A percentile compares a stretch with the other conserved stretches of the same genome.
These are phyloP conservation scores for Phocides pigmalion DNA, from an alignment of 1,140 invertebrate species.

Conservation along the genomic window DNA sequence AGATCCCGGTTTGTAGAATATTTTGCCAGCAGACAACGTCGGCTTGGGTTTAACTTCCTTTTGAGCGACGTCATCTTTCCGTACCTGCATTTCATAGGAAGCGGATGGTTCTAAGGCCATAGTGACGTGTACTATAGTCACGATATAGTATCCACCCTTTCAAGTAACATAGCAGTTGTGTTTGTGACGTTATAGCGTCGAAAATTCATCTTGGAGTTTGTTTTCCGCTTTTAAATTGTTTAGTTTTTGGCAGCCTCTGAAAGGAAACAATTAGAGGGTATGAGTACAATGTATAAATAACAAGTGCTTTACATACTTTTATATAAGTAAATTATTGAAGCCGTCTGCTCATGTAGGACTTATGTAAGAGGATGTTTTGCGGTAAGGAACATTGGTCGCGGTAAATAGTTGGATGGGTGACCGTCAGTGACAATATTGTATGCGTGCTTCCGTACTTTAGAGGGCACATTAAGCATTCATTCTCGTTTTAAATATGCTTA, in stretches of 20 bases:
- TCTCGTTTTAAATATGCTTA: too few relatives aligned
- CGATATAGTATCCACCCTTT: slow-evolving; percentile 36
- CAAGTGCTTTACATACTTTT: too few relatives aligned
- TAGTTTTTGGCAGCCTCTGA: slow-evolving; percentile 19
- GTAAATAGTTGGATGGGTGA: too few relatives aligned
- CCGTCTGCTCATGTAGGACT: too few relatives aligned
- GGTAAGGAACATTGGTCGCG: too few relatives aligned
- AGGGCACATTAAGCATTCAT: too few relatives aligned
- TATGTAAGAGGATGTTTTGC: too few relatives aligned
- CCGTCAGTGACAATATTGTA: too few relatives aligned
- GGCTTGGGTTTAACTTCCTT: slow-evolving; percentile 55
- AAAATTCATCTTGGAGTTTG: slow-evolving; percentile 5
- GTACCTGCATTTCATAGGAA: slow-evolving; percentile 70
- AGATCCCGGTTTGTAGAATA: slow-evolving; percentile 79
- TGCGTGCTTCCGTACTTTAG: too few relatives aligned
- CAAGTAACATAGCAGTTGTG: slow-evolving; percentile 1
- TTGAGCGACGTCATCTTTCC: slow-evolving; percentile 51
- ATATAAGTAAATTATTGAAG: too few relatives aligned
- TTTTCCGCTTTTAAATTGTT: not conserved
- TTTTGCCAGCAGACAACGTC: slow-evolving; percentile 60
- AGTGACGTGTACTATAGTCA: slow-evolving; percentile 43
- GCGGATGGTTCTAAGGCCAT: slow-evolving; percentile 53
- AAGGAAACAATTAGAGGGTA: slow-evolving; percentile 1
- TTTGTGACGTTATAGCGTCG: not conserved
- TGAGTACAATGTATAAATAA: too few relatives aligned